Evolutionary conservation across 1,140 invertebrate genomes (phyloP).

Genomic region (Macrotrachela quadricornifera): DNA sequence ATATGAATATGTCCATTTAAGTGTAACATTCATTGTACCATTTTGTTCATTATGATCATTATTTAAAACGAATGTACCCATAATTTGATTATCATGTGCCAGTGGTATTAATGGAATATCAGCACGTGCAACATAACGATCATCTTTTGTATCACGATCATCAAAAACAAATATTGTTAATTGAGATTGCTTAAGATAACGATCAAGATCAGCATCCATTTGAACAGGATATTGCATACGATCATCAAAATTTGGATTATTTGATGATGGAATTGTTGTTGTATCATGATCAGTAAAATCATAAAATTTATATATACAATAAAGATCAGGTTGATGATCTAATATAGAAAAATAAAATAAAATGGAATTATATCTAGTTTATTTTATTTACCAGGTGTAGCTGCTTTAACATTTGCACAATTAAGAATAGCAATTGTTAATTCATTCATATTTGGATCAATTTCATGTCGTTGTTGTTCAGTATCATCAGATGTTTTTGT

Average conservation of each 20-base stretch:
- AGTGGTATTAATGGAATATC: constrained; percentile 27
- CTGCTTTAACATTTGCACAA: too few relatives aligned
- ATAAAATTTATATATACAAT: constrained; percentile 33
- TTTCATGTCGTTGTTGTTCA: too few relatives aligned
- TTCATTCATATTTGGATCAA: too few relatives aligned
- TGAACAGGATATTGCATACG: constrained; percentile 26
- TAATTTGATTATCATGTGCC: constrained; percentile 25
- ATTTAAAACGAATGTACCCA: constrained; percentile 23
- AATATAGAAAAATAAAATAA: background rate
- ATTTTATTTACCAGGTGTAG: constrained; percentile 19
- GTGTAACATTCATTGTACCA: constrained; percentile 26
- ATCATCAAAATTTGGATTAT: constrained; percentile 30
- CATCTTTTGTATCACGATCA: constrained; percentile 28
- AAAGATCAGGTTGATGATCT: constrained; percentile 31
- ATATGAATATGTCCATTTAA: constrained; percentile 30
- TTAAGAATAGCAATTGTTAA: too few relatives aligned
- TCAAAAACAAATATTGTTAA: constrained; percentile 32
- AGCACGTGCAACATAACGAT: constrained; percentile 24
- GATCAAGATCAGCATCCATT: constrained; percentile 27
- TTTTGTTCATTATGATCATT: constrained; percentile 12
- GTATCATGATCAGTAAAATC: constrained; percentile 32
- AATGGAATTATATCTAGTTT: constrained; percentile 28
- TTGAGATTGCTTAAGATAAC: constrained; percentile 19
- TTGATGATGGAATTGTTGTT: constrained; percentile 22
- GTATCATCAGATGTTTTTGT: too few relatives aligned